Percentiles rank a stretch among this genome's conserved stretches.
Conservation (phyloP, 1,140 invertebrate genomes). For the Dinoponera quadriceps region DNA sequence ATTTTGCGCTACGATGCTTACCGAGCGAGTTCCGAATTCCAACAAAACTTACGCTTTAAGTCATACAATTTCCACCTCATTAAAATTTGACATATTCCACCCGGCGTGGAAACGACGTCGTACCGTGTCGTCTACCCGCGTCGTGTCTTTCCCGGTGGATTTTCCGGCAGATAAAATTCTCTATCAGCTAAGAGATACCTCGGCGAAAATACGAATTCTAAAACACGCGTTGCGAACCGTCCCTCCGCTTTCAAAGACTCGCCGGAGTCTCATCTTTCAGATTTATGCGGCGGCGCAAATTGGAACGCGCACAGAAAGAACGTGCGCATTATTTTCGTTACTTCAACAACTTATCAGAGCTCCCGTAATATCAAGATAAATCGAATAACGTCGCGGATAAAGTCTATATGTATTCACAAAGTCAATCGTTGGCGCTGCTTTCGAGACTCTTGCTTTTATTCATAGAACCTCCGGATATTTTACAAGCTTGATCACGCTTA, state of each 20-base stretch:
- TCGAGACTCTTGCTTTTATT: no score
- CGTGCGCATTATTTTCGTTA: no score
- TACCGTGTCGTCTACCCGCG: no score
- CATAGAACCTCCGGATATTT: no score
- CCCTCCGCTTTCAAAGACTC: background rate
- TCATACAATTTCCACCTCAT: constrained; percentile 8
- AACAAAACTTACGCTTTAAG: constrained; percentile 11
- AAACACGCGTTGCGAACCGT: background rate
- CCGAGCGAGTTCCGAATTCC: background rate
- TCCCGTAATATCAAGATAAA: background rate
- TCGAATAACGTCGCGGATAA: no score
- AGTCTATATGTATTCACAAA: no score
- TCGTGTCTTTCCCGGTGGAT: no score
- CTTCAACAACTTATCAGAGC: background rate
- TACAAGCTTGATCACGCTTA: no score
- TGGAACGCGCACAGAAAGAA: background rate
- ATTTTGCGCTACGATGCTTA: constrained; percentile 58
- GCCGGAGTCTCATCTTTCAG: background rate
- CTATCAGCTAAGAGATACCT: background rate
- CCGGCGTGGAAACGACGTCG: background rate
- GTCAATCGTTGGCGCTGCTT: no score
- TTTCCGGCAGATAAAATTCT: background rate
- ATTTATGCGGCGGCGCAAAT: background rate
- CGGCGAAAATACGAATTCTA: background rate
- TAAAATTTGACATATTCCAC: constrained; percentile 1